A percentile compares a stretch with the other conserved stretches of the same genome.
Conservation (phyloP, 2,113 vertebrate species). For the Odocoileus hemionus region DNA sequence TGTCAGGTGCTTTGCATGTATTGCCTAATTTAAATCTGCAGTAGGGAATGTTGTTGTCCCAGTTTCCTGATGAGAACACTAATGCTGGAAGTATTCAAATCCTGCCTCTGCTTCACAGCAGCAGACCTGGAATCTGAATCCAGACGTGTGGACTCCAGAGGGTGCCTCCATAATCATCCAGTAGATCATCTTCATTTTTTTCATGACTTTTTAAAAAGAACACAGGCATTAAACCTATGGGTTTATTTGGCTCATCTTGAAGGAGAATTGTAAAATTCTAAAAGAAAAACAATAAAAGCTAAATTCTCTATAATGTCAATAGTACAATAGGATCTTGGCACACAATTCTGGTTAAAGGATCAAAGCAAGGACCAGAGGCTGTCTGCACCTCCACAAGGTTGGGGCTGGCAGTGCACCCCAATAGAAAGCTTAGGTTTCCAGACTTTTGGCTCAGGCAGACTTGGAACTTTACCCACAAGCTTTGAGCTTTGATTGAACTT, state of each 20-base stretch:
- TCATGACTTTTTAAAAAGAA: not conserved
- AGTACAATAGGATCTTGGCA: not conserved
- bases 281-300: not conserved
- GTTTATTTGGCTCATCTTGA: not conserved
- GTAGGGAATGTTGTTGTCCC: not conserved
- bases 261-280: not conserved
- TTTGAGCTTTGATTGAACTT: conserved; percentile 9
- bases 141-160: not conserved
- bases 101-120: not conserved
- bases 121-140: not conserved
- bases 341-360: not conserved
- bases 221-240: not conserved
- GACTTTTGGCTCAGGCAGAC: not conserved
- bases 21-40: not conserved
- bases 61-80: not conserved
- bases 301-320: not conserved
- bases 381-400: not conserved
- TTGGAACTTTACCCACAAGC: not conserved
- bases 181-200: not conserved
- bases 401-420: not conserved
- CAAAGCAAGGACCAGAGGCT: not conserved
- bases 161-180: not conserved
- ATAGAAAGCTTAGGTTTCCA: not conserved
- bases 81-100: not conserved
- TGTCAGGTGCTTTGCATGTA: not conserved